Percentiles rank a stretch among this genome's conserved stretches.
phyloP scores from a whole-genome alignment of 2,797 vertebrate species.

The Steatocranus sp. region DNA sequence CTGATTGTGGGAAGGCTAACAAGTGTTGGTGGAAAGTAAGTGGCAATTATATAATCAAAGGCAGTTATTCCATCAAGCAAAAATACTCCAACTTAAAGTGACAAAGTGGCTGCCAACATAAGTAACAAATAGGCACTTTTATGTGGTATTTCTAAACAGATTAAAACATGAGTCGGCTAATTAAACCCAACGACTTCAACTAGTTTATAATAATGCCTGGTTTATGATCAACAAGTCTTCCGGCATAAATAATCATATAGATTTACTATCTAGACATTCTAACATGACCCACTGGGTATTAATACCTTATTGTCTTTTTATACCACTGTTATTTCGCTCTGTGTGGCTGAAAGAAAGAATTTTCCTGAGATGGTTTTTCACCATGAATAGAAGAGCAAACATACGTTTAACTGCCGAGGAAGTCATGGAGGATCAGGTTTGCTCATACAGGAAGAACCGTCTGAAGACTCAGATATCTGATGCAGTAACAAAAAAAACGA shows the following conservation, averaged over 20 bases:
- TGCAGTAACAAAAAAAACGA: fast-evolving
- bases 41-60: not conserved
- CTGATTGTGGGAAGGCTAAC: not conserved
- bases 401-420: not conserved
- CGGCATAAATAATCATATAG: not conserved
- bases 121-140: not conserved
- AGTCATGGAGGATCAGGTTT: not conserved
- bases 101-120: not conserved
- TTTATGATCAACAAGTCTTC: not conserved
- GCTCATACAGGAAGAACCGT: not conserved
- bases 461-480: not conserved
- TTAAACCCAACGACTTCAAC: not conserved
- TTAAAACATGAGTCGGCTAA: not conserved
- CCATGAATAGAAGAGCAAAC: not conserved
- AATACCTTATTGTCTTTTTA: not conserved
- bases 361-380: not conserved
- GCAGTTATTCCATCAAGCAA: not conserved
- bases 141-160: not conserved
- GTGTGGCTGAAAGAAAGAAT: not conserved
- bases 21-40: not conserved
- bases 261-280: not conserved
- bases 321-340: not conserved
- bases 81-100: not conserved
- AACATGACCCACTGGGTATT: not conserved
- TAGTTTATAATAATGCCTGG: not conserved